Evolutionary conservation across 2,888 invertebrate species (phyloP), one percentile per base, ranked within the genome.

Genomic region (Taphrorychus bicolor): DNA sequence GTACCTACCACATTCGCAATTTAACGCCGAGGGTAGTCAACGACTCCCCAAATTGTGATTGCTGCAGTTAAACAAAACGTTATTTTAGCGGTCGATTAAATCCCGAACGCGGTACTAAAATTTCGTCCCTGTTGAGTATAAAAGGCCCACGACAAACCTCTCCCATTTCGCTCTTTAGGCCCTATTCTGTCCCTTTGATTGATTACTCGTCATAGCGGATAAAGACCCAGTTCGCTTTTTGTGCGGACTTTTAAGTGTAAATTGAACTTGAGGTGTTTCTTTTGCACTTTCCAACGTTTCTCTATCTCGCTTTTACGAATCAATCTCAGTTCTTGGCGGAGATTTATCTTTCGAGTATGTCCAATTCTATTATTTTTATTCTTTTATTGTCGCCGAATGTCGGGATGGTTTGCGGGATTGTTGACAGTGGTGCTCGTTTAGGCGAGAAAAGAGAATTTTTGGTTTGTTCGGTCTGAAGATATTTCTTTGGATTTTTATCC

Each of bases 181-280:
- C 24, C 58, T 53, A 63, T 68, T 68, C 59, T 59, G 63, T 63
- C 59, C 59, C 19, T 75, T 75, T 76, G 77, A 76, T 76, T 76
- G 76, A 77, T 75, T 74, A 72, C 72, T 74, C 72, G 70, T 74
- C 71, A 70, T 70, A 66, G 57, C 65, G 76, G 73, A 75, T 75
- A 75, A 77, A 76, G 74, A 69, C 67, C 73, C 71, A 66, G 67
- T 71, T 75, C 73, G 75, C 76, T 76, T 75, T 76, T 76, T 62
- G 68, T 73, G 71, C 69, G 71, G 67, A 74, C 75, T 76, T 78
- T 77, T 76, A 76, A 77, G 77, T 77, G 77, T 74, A 78, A 78
- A 79, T 78, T 78, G 77, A 77, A 78, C 77, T 78, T 74, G 75
- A 78, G 76, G 77, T 78, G 76, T 76, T 76, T 76, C 74, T 76